Base-by-base conservation (phyloP, 2,888 invertebrate genomes). In the Pandemis heparana region DNA sequence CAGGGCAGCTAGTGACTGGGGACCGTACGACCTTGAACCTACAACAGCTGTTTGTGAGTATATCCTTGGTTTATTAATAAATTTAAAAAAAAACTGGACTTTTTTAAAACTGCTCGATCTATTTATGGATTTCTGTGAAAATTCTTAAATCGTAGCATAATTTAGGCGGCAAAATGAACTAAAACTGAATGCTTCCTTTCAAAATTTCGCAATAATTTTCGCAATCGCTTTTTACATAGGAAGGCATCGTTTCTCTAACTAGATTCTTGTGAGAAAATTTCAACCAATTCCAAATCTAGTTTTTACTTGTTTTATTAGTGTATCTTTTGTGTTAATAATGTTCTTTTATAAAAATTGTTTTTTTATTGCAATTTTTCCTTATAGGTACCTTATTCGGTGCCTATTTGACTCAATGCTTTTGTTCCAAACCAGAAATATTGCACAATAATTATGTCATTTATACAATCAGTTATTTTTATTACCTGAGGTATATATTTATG, bases 11-110 rank as follows among this genome's bases (percentile, higher is more conserved):
- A 88, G 90, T 86, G 88, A 88, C 87, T 85, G 79, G 75, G 75
- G 68, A 75, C 75, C 75, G 75, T 79, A 77, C 84, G 88, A 90
- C 93, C 93, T 93, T 93, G 92, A 85, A 86, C 82, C 78, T 70
- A 74, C 64, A 89, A 87, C 92, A 93, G 92, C 93, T 93, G 92
- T 89, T 90, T 77, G 78, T 73, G 84, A 89, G 78, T 88, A 88
- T 86, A 81, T 79, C 79, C 79, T 80, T 79, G 70, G 32, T 41
- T 43, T 77, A 69, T 74, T 75, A 77, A 68, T 78, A 53, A 75
- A 75, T 60, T 46, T 14, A 76, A 78, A 74, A 78, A 67, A 70
- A 53, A 38, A 48, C 60, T 5, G 32, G 71, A 67, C 68, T 5
- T 62, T 48, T 4, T 62, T 51, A 14, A 51, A 53, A 18, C 18